phyloP scores from a whole-genome alignment of 2,113 vertebrate species.

The Clarias magur region DNA sequence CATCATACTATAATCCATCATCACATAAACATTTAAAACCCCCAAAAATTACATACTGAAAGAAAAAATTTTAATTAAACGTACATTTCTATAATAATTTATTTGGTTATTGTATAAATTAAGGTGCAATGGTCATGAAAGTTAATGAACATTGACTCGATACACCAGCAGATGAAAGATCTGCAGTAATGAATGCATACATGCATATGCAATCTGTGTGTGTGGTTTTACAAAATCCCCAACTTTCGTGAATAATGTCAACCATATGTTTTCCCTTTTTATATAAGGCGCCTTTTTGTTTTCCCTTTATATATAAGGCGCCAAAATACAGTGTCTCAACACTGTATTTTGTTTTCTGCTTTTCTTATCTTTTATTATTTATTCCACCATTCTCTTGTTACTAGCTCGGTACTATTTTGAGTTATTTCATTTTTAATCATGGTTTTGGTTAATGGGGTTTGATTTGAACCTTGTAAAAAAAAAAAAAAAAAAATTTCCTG shows the following conservation, averaged over 20 bases:
- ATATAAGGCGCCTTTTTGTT: no score
- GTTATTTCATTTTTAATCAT: background rate
- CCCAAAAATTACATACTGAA: background rate
- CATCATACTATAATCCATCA: background rate
- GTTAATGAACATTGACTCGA: background rate
- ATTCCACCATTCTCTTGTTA: background rate
- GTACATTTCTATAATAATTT: background rate
- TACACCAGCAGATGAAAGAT: background rate
- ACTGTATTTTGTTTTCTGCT: no score
- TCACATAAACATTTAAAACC: background rate
- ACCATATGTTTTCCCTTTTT: background rate
- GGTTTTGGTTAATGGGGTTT: background rate
- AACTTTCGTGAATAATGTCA: background rate
- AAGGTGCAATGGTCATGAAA: background rate
- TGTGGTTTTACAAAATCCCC: background rate
- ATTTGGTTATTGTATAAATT: background rate
- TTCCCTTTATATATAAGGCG: no score
- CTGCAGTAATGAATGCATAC: background rate
- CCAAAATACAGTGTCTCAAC: no score
- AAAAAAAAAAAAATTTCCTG: background rate
- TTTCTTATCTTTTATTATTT: background rate
- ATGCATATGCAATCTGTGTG: background rate
- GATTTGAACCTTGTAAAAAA: background rate
- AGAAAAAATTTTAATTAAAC: background rate
- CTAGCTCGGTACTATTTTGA: background rate